A percentile compares a stretch with the other conserved stretches of the same genome.
phyloP scores from a whole-genome alignment of 2,113 vertebrate genomes.

The Oryzias curvinotus region DNA sequence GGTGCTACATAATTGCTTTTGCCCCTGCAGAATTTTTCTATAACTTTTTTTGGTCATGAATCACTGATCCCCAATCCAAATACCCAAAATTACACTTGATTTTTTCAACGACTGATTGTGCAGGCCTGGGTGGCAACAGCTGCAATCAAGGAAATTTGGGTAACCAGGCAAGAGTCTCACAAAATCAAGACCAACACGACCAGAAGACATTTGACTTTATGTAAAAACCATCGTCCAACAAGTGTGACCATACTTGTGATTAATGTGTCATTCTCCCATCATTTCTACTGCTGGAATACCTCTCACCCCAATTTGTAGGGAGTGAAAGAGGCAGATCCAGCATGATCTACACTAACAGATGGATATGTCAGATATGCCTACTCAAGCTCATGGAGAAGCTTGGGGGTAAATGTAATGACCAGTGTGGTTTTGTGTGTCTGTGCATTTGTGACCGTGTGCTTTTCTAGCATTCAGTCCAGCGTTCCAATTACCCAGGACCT shows the following conservation, averaged over 20 bases:
- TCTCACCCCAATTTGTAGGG: conserved; percentile 58
- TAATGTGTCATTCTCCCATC: conserved; percentile 49
- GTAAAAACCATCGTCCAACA: conserved; percentile 43
- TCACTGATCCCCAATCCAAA: no score
- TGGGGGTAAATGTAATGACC: conserved; percentile 74
- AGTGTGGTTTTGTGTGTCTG: conserved; percentile 33
- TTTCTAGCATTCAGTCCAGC: conserved; percentile 41
- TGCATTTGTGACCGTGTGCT: conserved; percentile 22
- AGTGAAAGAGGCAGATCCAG: conserved; percentile 41
- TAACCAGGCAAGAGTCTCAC: no score
- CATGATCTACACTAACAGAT: conserved; percentile 63
- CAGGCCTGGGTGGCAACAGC: no score
- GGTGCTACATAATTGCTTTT: no score
- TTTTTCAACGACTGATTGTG: no score
- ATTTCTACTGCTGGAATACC: conserved; percentile 47
- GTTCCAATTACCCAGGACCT: conserved; percentile 52
- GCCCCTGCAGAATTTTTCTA: no score
- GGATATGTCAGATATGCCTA: conserved; percentile 71
- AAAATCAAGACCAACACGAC: conserved; percentile 24
- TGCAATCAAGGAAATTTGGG: no score
- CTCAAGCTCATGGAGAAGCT: conserved; percentile 65
- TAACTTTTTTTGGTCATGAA: no score
- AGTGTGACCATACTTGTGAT: conserved; percentile 45
- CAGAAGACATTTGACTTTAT: conserved; percentile 27
- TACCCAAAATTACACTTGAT: no score